These are phyloP conservation scores for Reinhardtius hippoglossoides DNA, from an alignment of 2,113 vertebrate genomes.

Conservation along the genomic window DNA sequence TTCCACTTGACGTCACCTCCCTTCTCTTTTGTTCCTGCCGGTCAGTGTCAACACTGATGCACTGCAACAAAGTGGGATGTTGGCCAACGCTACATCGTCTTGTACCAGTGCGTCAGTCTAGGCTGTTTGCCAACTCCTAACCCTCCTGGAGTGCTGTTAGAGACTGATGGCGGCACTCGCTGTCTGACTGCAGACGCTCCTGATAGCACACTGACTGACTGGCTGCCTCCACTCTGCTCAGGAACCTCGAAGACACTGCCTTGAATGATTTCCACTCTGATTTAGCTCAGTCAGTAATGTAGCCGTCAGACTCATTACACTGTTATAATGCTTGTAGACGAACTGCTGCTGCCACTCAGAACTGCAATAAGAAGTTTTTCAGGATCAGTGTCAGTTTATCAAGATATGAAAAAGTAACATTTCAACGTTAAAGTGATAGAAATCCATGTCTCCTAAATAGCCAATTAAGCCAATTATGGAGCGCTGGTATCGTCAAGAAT, in stretches of 20 bases:
- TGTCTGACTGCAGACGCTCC: background rate
- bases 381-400: background rate
- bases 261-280: constrained; percentile 22
- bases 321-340: constrained; percentile 17
- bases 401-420: background rate
- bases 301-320: constrained; percentile 8
- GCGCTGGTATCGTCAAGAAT: background rate
- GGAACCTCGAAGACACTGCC: background rate
- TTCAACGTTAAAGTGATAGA: background rate
- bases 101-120: constrained; percentile 1
- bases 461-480: background rate
- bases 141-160: constrained; percentile 4
- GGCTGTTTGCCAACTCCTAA: constrained; percentile 16
- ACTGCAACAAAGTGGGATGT: constrained; percentile 11
- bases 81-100: constrained; percentile 2
- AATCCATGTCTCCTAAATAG: background rate
- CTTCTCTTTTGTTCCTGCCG: background rate
- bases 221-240: constrained; percentile 2
- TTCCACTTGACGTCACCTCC: constrained; percentile 13
- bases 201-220: background rate
- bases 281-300: constrained; percentile 10
- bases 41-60: constrained; percentile 12
- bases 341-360: constrained; percentile 4
- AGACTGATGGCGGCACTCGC: constrained; percentile 10
- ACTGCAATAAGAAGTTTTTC: background rate